Base-by-base conservation (phyloP, 2,888 invertebrate species). In the Agriotes lineatus region DNA sequence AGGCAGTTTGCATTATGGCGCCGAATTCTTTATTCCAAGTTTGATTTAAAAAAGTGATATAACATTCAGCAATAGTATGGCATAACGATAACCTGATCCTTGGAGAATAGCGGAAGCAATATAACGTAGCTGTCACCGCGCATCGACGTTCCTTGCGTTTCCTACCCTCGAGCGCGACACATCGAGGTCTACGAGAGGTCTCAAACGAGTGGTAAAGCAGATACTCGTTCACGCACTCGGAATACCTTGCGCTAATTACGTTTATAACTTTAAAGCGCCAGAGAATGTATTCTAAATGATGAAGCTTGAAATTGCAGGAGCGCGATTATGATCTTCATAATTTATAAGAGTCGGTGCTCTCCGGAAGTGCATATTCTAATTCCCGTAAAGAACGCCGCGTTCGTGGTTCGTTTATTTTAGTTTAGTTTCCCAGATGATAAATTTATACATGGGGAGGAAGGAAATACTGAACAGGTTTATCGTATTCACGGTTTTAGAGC, bases 1-100 rank as follows among this genome's bases (percentile, higher is more conserved):
- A 2, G 19, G 42, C 39, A 54, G 20, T 62, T 5, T 18, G 42
- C 54, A 54, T 42, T 42, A 62, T 19, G 62, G 62, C 16, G n/a
- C 12, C 22, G 48, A 67, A 67, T 67, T 65, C 52, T 69, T 65
- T 65, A 65, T 64, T 66, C 54, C 66, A 50, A 61, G 58, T 65
- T 66, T 65, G 69, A 70, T 66, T 66, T 65, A 75, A 74, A n/a
- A 75, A 76, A 76, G 75, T 78, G 74, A 76, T 76, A 78, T 77
- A 72, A 72, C 72, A 73, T 75, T 75, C 69, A 48, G 18, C 57
- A 62, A 64, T 70, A 73, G 75, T 71, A 75, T 75, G 74, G 74
- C 75, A 77, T 78, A 79, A 77, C 77, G 79, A 80, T 79, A 80
- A 79, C 77, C 71, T 73, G 73, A 76, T 77, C 76, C 76, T 74